These are phyloP conservation scores for Myopa tessellatipennis DNA, from an alignment of 2,888 invertebrate species.

Conservation along the genomic window DNA sequence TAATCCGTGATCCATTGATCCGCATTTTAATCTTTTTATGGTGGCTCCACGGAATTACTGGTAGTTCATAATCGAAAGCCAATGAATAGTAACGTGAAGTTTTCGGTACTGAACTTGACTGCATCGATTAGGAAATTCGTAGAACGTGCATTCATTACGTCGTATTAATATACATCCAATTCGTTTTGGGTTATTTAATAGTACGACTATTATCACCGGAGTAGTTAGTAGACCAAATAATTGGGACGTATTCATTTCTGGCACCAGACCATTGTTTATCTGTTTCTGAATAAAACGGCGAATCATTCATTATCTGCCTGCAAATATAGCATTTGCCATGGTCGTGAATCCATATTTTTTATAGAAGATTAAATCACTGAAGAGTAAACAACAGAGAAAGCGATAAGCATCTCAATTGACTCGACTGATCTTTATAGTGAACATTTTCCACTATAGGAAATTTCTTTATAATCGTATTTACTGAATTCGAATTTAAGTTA, in stretches of 20 bases:
- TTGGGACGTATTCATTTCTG: constrained; percentile 16
- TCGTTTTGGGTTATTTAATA: too few species aligned
- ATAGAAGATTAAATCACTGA: constrained; percentile 17
- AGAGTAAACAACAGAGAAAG: constrained; percentile 19
- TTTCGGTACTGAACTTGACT: too few species aligned
- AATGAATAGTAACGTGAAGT: too few species aligned
- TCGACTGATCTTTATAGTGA: not conserved
- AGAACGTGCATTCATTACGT: too few species aligned
- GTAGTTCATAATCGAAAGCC: too few species aligned
- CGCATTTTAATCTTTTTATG: too few species aligned
- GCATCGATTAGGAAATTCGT: too few species aligned
- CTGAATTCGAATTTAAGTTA: too few species aligned
- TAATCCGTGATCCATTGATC: not conserved
- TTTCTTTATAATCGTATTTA: too few species aligned
- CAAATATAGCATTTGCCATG: constrained; percentile 26
- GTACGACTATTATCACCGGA: not conserved
- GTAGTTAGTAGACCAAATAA: constrained; percentile 21
- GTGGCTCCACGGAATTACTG: too few species aligned
- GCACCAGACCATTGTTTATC: constrained; percentile 28
- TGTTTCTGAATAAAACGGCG: constrained; percentile 6
- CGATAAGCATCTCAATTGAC: constrained; percentile 27
- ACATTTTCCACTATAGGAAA: too few species aligned
- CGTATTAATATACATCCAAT: too few species aligned
- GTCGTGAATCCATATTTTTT: constrained; percentile 29
- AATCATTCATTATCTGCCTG: constrained; percentile 19